Base-by-base conservation (phyloP, 92 coral and sea anemone species). In the Muricea muricata region DNA sequence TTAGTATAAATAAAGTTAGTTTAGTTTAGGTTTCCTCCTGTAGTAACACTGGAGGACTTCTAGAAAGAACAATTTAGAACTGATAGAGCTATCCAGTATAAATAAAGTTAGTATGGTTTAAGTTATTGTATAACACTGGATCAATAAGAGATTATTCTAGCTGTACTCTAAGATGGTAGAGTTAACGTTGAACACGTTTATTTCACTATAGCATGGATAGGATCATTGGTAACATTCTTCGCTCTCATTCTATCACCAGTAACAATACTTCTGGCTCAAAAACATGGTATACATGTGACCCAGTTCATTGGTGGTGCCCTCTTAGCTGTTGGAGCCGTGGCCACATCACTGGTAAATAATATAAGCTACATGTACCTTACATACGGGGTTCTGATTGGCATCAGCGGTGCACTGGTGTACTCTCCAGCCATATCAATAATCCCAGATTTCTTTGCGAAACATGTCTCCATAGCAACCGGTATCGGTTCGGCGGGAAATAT, bases 381-480 rank as follows among this genome's bases (percentile, higher is more conserved):
- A 12, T 80, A 86, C n/a, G 81, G 90, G 7, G 52, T 86, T 11
- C 56, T 71, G 0, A 23, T 79, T 12, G 90, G 90, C 29, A 55
- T 69, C 31, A 66, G 86, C 4, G 50, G 72, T 4, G 82, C 80
- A 5, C 25, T 86, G 37, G 32, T 80, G 17, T 67, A 46, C 42
- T 23, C 83, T 8, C 79, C 85, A 52, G 86, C 80, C 24, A 65
- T 66, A 18, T 25, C 78, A 46, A 52, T 46, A 68, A 56, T 86
- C 45, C 90, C 90, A 20, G 71, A 71, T 35, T 47, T 78, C 57
- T 86, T 86, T 52, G 81, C 71, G 6, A 86, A 80, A 80, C 31
- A 79, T 8, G 72, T 73, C 18, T 69, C 69, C 57, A 33, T 69
- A 48, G 90, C 90, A 31, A 86, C 74, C 2, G 73, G 80, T 34